These are phyloP conservation scores for Strigamia transsilvanica DNA, from an alignment of 2,888 invertebrate genomes.

Conservation along the genomic window DNA sequence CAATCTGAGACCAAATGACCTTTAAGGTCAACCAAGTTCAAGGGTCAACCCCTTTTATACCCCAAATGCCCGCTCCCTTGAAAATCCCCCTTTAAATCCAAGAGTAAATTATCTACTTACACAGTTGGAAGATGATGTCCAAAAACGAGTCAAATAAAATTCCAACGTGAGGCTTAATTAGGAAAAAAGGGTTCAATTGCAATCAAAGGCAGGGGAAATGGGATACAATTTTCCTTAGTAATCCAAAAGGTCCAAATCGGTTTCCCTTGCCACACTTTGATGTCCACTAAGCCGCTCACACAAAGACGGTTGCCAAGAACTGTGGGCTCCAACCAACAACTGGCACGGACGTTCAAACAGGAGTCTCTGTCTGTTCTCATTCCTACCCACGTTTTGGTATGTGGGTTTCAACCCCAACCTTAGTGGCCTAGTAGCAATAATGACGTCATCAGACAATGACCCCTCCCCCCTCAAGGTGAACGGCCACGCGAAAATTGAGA, in stretches of 20 bases:
- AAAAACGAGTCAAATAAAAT: neutral
- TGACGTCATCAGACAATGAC: conserved; percentile 40
- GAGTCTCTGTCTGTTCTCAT: conserved; percentile 39
- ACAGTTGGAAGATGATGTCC: neutral
- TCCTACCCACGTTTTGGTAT: conserved; percentile 36
- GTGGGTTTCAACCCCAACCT: conserved; percentile 45
- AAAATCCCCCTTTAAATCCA: neutral
- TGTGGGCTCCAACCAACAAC: neutral
- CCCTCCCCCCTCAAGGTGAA: conserved; percentile 5
- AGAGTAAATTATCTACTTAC: conserved; percentile 22
- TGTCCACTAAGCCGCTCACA: conserved; percentile 27
- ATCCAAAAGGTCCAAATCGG: neutral
- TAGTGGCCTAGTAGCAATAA: conserved; percentile 38
- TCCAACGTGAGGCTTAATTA: neutral
- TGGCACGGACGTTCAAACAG: conserved; percentile 24
- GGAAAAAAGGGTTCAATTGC: neutral
- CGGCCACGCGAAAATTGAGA: conserved; percentile 12
- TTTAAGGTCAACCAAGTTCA: conserved; percentile 20
- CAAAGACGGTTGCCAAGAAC: neutral
- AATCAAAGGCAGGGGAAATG: neutral
- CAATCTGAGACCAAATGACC: neutral
- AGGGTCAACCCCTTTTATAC: conserved; percentile 23
- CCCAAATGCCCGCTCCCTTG: neutral
- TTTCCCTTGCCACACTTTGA: conserved; percentile 28
- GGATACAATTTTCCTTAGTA: neutral